Conservation (phyloP, 2,797 vertebrate species). For the Linurgus olivaceus region DNA sequence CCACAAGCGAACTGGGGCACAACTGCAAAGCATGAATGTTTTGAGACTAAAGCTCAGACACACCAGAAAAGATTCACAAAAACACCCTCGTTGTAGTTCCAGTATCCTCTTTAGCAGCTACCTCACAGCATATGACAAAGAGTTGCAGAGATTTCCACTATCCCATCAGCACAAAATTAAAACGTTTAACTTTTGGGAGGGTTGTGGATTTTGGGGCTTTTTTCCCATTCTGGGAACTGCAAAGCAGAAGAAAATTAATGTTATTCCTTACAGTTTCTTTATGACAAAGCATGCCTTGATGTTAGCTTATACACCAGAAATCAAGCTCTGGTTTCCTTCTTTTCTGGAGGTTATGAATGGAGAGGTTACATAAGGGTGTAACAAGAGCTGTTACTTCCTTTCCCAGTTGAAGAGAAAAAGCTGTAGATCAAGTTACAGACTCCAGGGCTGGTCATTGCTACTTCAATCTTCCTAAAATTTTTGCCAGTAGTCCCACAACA, state of each 20-base stretch:
- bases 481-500: background rate
- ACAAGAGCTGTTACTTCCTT: constrained; percentile 62
- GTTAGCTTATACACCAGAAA: constrained; percentile 21
- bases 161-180: background rate
- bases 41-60: background rate
- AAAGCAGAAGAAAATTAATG: background rate
- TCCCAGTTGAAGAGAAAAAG: constrained; percentile 32
- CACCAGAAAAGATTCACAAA: background rate
- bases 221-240: background rate
- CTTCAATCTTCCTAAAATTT: background rate
- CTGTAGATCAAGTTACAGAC: constrained; percentile 56
- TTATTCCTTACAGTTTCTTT: background rate
- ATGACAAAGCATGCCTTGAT: constrained; percentile 5
- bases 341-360: constrained; percentile 38
- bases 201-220: background rate
- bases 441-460: background rate
- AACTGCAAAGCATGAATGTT: background rate
- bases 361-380: constrained; percentile 64
- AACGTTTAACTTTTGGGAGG: background rate
- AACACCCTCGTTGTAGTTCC: background rate
- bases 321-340: constrained; percentile 32
- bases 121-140: background rate
- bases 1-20: background rate
- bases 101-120: background rate
- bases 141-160: background rate